Conservation (phyloP, 2,113 vertebrate species). For the Erpornis zantholeuca region DNA sequence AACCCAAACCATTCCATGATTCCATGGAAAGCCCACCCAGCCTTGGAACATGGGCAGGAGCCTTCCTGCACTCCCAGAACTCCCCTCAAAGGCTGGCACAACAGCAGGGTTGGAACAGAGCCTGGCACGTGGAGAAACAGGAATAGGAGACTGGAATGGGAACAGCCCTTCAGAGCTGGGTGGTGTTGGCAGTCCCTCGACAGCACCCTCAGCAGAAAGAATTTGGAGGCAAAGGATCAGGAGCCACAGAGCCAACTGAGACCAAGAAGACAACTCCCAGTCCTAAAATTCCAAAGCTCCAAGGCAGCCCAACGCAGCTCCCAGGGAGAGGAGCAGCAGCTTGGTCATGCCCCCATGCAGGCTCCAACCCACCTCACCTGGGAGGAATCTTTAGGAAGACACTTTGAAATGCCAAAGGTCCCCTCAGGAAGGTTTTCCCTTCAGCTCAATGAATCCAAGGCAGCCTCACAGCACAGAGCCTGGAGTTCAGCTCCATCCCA, state of each 20-base stretch:
- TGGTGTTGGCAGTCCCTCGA: accelerated
- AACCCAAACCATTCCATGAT: not conserved
- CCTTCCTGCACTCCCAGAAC: not conserved
- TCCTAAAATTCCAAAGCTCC: accelerated
- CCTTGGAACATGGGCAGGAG: not conserved
- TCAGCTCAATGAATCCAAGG: not conserved
- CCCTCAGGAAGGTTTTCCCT: not conserved
- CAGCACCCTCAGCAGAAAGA: not conserved
- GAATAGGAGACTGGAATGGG: not conserved
- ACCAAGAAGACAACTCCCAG: not conserved
- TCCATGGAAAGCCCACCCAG: not conserved
- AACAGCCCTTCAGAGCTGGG: not conserved
- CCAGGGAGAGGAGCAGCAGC: not conserved
- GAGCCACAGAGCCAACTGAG: not conserved
- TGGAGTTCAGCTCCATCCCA: not conserved
- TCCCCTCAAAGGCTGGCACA: not conserved
- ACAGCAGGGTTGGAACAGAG: not conserved
- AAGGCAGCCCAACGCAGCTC: accelerated
- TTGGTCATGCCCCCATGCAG: not conserved
- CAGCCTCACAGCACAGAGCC: not conserved
- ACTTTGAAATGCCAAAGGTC: not conserved
- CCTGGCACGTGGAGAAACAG: not conserved
- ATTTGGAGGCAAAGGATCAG: not conserved
- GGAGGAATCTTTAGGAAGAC: not conserved
- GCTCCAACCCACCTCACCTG: not conserved